Evolutionary conservation across 2,113 vertebrate species (phyloP), one percentile per base, ranked within the genome.

Genomic region (Terrapene triunguis): DNA sequence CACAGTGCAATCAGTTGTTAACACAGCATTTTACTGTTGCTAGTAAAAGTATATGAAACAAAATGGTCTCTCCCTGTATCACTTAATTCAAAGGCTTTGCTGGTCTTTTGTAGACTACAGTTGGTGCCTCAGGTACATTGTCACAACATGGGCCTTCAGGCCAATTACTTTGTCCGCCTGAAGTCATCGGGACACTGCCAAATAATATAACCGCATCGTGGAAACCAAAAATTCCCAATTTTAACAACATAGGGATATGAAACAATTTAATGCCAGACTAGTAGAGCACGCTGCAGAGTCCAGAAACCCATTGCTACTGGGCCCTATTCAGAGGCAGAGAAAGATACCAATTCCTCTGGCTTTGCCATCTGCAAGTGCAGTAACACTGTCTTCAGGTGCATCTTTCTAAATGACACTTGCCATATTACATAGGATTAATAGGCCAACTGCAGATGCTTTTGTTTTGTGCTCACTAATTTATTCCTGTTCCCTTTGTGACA

Each of bases 401-500:
- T 11, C 44, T 42, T 79, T 25, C 62, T 92, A 85, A 94, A 3
- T n/a, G 47, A 24, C 1, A 14, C 42, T 72, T 12, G 13, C 48
- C 35, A 65, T 25, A 86, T 5, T 5, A 79, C 85, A 2, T 53
- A 86, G 17, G 9, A 38, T 72, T 38, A n/a, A 72, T 38, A 72
- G 81, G 35, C 21, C 78, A 95, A 76, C 69, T 93, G 54, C 62
- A 2, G 0, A 8, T 21, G 57, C 24, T 35, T 90, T 86, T 82
- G 0, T 84, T 87, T 88, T 54, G 25, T 93, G 57, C 42, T 78
- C 24, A 29, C 42, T 93, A 88, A 95, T 35, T 25, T 35, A 81
- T 93, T 95, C 79, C 82, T 27, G 51, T 82, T 92, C 90, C 74
- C 81, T 87, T 57, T 89, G 92, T 90, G 93, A 91, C 95, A 74